phyloP scores from a whole-genome alignment of 2,888 invertebrate genomes.

The Anarsia innoxiella region DNA sequence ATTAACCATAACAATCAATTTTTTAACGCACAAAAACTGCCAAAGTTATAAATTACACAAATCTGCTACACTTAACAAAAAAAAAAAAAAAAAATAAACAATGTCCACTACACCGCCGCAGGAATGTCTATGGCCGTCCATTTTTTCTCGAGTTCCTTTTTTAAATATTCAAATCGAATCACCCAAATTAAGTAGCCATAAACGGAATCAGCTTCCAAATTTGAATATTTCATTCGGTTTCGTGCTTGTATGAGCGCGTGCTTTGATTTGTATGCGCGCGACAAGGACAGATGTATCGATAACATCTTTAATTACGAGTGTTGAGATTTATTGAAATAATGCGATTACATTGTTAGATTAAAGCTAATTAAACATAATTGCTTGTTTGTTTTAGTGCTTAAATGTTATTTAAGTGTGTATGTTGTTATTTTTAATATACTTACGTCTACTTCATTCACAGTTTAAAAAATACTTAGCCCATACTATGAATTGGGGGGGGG shows the following conservation, averaged over 20 bases:
- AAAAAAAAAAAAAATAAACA: conserved; percentile 19
- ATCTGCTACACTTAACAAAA: conserved; percentile 25
- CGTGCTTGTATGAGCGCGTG: conserved; percentile 54
- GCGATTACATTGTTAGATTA: no score
- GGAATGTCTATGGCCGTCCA: conserved; percentile 60
- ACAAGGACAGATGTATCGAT: conserved; percentile 18
- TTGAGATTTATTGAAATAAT: no score
- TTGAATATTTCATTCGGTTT: conserved; percentile 74
- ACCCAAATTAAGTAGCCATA: conserved; percentile 76
- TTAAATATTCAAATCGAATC: conserved; percentile 74
- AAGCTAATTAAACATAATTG: no score
- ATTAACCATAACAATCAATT: conserved; percentile 22
- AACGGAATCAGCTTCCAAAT: conserved; percentile 76
- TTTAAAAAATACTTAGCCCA: no score
- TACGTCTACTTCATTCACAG: no score
- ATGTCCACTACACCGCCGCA: conserved; percentile 24
- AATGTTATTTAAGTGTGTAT: no score
- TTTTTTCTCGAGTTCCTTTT: conserved; percentile 54
- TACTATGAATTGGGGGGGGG: no score
- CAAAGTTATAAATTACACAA: conserved; percentile 28
- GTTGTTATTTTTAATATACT: no score
- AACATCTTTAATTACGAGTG: not conserved
- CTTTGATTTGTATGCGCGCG: conserved; percentile 54
- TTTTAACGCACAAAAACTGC: conserved; percentile 18
- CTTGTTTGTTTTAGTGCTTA: no score